phyloP scores from a whole-genome alignment of 2,113 vertebrate species.

The Bucco capensis region DNA sequence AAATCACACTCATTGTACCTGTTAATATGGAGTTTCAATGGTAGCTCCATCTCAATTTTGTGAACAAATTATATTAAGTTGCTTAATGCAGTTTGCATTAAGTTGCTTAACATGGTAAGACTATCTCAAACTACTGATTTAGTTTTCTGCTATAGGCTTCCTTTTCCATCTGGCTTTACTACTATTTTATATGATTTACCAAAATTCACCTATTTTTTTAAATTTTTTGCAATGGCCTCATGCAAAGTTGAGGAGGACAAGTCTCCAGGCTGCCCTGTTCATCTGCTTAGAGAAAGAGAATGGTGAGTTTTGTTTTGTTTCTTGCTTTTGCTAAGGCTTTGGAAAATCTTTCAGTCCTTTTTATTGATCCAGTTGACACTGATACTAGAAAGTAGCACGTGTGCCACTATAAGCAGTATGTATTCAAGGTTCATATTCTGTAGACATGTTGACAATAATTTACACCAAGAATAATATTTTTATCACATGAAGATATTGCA shows the following conservation, averaged over 20 bases:
- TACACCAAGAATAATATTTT: not conserved
- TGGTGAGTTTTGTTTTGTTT: not conserved
- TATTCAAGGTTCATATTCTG: not conserved
- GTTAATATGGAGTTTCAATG: not conserved
- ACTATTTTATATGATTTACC: not conserved
- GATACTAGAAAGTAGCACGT: not conserved
- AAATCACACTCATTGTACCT: not conserved
- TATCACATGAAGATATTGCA: not conserved
- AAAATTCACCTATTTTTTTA: fast-evolving
- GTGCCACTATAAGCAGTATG: not conserved
- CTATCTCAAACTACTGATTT: not conserved
- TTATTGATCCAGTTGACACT: not conserved
- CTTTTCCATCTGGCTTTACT: not conserved
- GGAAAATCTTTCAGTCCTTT: not conserved
- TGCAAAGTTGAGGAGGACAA: not conserved
- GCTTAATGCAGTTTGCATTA: not conserved
- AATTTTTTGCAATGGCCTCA: not conserved
- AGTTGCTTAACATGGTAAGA: not conserved
- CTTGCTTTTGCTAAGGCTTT: not conserved
- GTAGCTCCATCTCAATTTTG: not conserved
- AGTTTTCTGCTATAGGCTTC: not conserved
- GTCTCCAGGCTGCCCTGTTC: not conserved
- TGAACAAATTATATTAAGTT: not conserved
- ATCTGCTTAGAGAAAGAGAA: not conserved
- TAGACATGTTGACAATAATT: not conserved